Conservation (phyloP, 2,797 vertebrate genomes). For the Sparus aurata region DNA sequence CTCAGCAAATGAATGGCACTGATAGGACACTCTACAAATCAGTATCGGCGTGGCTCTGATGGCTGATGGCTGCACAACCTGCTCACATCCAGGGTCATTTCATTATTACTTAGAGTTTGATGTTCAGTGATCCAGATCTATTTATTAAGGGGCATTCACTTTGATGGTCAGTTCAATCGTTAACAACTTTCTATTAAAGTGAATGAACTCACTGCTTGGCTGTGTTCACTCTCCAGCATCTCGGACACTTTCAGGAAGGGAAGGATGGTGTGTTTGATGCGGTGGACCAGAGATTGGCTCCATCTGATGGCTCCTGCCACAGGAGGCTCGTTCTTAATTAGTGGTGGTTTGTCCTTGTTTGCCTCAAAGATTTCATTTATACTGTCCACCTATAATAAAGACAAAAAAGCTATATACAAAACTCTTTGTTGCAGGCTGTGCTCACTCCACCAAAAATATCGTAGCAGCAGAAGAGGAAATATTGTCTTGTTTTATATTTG, state of each 20-base stretch:
- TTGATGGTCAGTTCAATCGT: no score
- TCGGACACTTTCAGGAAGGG: constrained; percentile 88
- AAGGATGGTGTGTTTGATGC: constrained; percentile 88
- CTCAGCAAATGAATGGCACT: no score
- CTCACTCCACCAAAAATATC: not conserved
- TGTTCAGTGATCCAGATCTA: no score
- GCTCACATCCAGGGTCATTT: no score
- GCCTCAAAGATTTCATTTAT: constrained; percentile 86
- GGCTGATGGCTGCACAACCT: no score
- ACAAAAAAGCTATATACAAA: constrained; percentile 18
- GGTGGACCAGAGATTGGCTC: constrained; percentile 86
- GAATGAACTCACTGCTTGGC: constrained; percentile 80
- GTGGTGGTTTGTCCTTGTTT: constrained; percentile 86
- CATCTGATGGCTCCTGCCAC: constrained; percentile 92
- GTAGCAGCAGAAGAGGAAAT: not conserved
- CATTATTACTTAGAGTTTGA: no score
- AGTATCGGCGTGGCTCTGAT: no score
- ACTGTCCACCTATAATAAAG: constrained; percentile 86
- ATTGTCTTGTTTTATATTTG: not conserved
- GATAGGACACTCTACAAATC: no score
- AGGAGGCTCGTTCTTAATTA: constrained; percentile 89
- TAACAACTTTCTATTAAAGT: not conserved
- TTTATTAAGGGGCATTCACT: no score
- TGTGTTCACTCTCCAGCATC: constrained; percentile 84
- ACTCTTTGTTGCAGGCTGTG: not conserved